phyloP scores from a whole-genome alignment of 1,140 invertebrate genomes.

The Pomacea maculata region DNA sequence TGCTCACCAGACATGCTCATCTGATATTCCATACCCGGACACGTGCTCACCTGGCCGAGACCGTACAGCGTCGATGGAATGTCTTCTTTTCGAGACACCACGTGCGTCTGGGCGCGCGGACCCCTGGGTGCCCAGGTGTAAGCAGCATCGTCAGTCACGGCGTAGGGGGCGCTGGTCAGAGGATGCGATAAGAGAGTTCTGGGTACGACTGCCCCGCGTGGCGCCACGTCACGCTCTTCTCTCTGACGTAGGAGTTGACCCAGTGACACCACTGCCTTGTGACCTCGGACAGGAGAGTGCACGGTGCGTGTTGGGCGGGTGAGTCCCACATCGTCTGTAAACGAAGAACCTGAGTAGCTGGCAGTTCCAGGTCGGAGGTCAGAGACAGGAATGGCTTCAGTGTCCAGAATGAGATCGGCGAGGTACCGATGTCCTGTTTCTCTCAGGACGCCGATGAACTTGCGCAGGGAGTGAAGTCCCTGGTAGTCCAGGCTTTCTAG shows the following conservation, averaged over 20 bases:
- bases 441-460: slow-evolving; percentile 33
- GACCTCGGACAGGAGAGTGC: not conserved
- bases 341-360: not conserved
- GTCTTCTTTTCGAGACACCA: slow-evolving; percentile 3
- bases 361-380: slow-evolving; percentile 4
- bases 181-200: slow-evolving; percentile 24
- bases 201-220: slow-evolving; percentile 20
- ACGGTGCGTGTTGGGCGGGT: not conserved
- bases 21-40: too few species aligned
- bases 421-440: slow-evolving; percentile 35
- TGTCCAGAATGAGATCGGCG: slow-evolving; percentile 32
- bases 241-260: slow-evolving; percentile 14
- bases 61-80: slow-evolving; percentile 21
- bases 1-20: too few species aligned
- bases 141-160: not conserved
- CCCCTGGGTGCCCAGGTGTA: not conserved
- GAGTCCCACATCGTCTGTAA: not conserved
- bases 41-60: slow-evolving; percentile 22
- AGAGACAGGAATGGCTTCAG: slow-evolving; percentile 23
- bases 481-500: slow-evolving; percentile 24
- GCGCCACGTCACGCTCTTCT: slow-evolving; percentile 8
- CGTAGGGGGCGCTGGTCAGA: not conserved
- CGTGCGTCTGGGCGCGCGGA: not conserved
- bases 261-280: slow-evolving; percentile 3
- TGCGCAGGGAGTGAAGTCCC: slow-evolving; percentile 24